Evolutionary conservation across 2,113 vertebrate genomes (phyloP).

Genomic region (Nothoprocta pentlandii): DNA sequence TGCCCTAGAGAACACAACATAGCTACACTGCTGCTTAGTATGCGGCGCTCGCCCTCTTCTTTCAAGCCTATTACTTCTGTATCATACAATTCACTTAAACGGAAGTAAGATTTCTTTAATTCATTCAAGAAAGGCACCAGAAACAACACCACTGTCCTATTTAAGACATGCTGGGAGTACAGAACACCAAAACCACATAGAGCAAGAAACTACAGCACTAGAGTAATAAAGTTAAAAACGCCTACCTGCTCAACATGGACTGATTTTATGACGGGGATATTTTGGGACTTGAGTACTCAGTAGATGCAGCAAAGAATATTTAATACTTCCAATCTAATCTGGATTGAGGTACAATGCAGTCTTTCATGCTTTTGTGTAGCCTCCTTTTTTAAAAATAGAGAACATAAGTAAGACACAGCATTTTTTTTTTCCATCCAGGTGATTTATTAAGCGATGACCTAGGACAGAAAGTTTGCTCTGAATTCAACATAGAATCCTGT

Average conservation of each 20-base stretch:
- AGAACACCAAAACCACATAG: background rate
- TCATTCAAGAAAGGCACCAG: background rate
- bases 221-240: background rate
- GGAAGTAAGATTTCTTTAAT: background rate
- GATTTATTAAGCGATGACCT: background rate
- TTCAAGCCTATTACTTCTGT: background rate
- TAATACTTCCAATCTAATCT: background rate
- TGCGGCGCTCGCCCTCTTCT: background rate
- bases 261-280: background rate
- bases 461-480: background rate
- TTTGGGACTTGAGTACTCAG: background rate
- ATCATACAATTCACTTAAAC: background rate
- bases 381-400: background rate
- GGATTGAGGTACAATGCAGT: background rate
- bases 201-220: background rate
- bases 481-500: background rate
- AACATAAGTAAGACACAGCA: background rate
- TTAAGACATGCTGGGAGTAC: background rate
- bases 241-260: background rate
- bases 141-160: background rate
- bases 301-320: background rate
- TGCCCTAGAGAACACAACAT: background rate
- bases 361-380: background rate
- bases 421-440: background rate
- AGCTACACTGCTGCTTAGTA: rapidly evolving